These are phyloP conservation scores for Herpetotheres cachinnans DNA, from an alignment of 2,113 vertebrate species.

Conservation along the genomic window DNA sequence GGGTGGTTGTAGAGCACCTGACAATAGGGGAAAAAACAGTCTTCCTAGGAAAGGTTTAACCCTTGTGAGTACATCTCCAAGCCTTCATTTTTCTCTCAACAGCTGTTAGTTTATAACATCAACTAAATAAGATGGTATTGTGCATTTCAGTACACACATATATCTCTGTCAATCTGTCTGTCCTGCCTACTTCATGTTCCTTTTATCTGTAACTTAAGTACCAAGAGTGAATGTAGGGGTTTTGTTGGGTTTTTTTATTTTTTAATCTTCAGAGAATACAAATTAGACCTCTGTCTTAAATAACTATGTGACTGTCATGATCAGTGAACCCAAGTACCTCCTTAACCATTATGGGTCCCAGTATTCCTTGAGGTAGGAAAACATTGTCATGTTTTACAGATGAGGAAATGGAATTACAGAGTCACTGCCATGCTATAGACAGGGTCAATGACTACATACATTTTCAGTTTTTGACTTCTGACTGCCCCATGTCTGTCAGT, in stretches of 20 bases:
- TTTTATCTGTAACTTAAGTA: not conserved
- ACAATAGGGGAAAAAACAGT: not conserved
- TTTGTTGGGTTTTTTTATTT: not conserved
- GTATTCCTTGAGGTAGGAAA: not conserved
- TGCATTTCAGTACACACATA: not conserved
- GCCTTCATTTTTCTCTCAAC: not conserved
- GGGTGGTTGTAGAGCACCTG: conserved; percentile 21
- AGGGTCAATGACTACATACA: not conserved
- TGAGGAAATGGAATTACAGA: not conserved
- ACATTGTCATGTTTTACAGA: not conserved
- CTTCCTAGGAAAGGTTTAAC: not conserved
- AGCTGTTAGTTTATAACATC: not conserved
- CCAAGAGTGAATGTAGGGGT: not conserved
- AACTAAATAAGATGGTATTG: not conserved
- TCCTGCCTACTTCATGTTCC: not conserved
- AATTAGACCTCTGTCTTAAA: not conserved
- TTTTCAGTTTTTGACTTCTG: not conserved
- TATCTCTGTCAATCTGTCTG: not conserved
- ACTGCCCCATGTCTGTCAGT: not conserved
- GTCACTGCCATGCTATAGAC: not conserved
- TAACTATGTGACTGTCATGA: not conserved
- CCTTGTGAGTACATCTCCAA: not conserved
- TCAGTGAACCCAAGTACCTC: not conserved
- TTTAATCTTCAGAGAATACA: not conserved
- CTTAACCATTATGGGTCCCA: not conserved